These are phyloP conservation scores for Elymnias hypermnestra DNA, from an alignment of 1,140 invertebrate genomes.

Conservation along the genomic window DNA sequence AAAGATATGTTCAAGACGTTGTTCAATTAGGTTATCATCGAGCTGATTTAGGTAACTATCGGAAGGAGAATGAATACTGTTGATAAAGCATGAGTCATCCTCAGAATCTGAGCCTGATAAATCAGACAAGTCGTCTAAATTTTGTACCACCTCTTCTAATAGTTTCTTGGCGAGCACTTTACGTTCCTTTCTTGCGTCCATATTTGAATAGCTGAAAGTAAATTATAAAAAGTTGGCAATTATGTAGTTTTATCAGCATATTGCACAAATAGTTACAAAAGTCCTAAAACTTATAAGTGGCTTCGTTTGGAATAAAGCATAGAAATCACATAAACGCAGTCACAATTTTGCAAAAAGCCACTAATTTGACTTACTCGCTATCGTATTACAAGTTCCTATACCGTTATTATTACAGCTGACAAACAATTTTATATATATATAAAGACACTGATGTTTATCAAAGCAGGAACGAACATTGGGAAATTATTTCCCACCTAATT, in stretches of 20 bases:
- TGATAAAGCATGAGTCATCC: constrained; percentile 29
- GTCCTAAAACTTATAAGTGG: constrained; percentile 21
- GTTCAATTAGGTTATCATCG: constrained; percentile 30
- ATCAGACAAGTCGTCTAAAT: constrained; percentile 32
- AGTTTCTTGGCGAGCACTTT: constrained; percentile 24
- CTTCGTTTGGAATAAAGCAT: too few species aligned
- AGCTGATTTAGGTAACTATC: constrained; percentile 29
- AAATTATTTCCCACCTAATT: constrained; percentile 16
- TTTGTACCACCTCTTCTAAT: constrained; percentile 25
- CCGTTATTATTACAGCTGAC: constrained; percentile 21
- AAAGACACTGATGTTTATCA: constrained; percentile 17
- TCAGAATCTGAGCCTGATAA: constrained; percentile 29
- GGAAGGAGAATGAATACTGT: constrained; percentile 28
- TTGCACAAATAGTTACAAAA: constrained; percentile 23
- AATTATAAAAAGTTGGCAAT: constrained; percentile 16
- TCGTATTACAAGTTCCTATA: too few species aligned
- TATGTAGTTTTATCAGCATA: constrained; percentile 20
- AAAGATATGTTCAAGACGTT: constrained; percentile 31
- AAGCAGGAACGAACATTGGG: too few species aligned
- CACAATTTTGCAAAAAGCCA: too few species aligned
- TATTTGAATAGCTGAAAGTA: constrained; percentile 22
- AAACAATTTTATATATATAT: constrained; percentile 22
- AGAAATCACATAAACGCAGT: constrained; percentile 20
- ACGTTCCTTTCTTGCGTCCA: constrained; percentile 20
- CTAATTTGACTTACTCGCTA: too few species aligned